Evolutionary conservation across 2,888 invertebrate species (phyloP), one percentile per base, ranked within the genome.

Genomic region (Listrodromus nycthemerus): DNA sequence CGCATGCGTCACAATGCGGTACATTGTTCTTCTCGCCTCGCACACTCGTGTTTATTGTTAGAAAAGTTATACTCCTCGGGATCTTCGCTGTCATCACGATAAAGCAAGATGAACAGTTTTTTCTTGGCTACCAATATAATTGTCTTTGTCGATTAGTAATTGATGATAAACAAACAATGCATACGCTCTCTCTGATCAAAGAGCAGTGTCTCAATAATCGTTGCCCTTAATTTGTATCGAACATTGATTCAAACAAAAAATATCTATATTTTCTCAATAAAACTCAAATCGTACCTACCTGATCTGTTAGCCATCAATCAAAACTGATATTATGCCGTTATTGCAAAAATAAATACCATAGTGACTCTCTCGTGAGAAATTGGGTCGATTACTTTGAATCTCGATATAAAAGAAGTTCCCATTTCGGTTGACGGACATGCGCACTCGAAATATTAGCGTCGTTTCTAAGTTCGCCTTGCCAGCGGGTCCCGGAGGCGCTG

Each of bases 1-100:
- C 78, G 78, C 63, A 65, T 69, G 69, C 66, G 45, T 71, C 65
- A 61, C 37, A 73, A 74, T 65, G 74, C 58, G 19, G 37, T 78
- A 50, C 24, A 27, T 27, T 55, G 55, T 55, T 24, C 21, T 2
- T 55, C 55, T 24, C 3, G 13, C 10, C 13, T 55, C 24, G 1
- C 13, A 13, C 55, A 55, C 55, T 24, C 24, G 55, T 13, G 24
- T 37, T 37, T 10, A 24, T 13, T 13, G 21, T 24, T 8, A 55
- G 21, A 21, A n/a, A 50, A 50, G 2, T 52, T 10, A 24, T 7
- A 4, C 4, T 13, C 16, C 16, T 19, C 7, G 52, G 0, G 52
- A 10, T 21, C 8, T 55, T 21, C 24, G 55, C 2, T 69, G 10
- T 69, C 24, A 48, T 48, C 30, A n/a, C 27, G n/a, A 24, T 30